These are phyloP conservation scores for Oxyura jamaicensis DNA, from an alignment of 2,113 vertebrate genomes.

Conservation along the genomic window DNA sequence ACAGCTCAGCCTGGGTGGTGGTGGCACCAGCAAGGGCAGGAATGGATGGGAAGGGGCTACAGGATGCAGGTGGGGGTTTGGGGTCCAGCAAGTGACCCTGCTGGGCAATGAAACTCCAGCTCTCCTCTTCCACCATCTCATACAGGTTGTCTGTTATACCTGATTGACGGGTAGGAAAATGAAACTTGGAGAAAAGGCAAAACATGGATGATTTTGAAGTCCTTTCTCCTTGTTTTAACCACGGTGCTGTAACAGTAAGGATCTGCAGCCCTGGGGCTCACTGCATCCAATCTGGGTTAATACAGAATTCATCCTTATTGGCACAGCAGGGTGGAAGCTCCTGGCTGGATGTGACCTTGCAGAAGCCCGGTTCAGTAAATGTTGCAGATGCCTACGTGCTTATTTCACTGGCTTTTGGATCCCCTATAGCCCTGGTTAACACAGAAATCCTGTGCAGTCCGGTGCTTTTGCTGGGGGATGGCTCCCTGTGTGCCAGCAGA, in stretches of 20 bases:
- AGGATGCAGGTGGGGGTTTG: rapidly evolving
- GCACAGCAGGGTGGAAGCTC: not conserved
- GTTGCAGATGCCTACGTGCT: not conserved
- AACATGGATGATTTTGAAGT: not conserved
- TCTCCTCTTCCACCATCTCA: rapidly evolving
- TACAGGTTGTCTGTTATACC: not conserved
- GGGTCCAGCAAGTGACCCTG: not conserved
- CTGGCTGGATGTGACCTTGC: not conserved
- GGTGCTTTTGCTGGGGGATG: not conserved
- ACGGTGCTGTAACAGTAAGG: not conserved
- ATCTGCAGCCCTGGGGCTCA: not conserved
- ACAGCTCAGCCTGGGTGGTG: not conserved
- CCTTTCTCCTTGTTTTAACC: not conserved
- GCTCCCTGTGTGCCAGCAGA: not conserved
- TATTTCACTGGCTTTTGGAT: not conserved
- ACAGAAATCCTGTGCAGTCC: rapidly evolving
- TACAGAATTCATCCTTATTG: not conserved
- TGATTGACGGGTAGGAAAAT: not conserved
- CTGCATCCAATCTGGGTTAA: not conserved
- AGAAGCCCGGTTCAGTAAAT: rapidly evolving
- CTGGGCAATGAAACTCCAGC: not conserved
- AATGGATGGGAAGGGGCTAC: not conserved
- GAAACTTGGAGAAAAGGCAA: not conserved
- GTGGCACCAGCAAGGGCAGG: not conserved
- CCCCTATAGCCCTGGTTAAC: rapidly evolving